phyloP scores from a whole-genome alignment of 1,140 invertebrate species.

The Calephelis virginiensis region DNA sequence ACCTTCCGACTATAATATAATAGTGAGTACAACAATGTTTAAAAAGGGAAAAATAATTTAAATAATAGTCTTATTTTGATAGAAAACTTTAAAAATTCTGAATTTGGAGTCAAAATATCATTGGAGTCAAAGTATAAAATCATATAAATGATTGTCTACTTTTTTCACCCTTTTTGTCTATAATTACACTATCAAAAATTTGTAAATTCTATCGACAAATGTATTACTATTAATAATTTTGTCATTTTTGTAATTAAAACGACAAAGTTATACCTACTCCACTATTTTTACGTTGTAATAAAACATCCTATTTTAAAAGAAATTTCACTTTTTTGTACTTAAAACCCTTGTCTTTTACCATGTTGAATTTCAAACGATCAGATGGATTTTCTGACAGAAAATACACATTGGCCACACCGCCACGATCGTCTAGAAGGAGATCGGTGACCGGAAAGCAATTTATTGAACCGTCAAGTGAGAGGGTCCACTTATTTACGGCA shows the following conservation, averaged over 20 bases:
- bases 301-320: conserved; percentile 10
- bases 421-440: no score
- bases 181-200: not conserved
- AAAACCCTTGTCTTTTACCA: not conserved
- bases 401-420: no score
- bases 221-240: conserved; percentile 43
- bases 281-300: conserved; percentile 24
- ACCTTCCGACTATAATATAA: no score
- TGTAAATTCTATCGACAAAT: conserved; percentile 1
- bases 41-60: no score
- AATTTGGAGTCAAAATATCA: not conserved
- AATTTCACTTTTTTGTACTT: not conserved
- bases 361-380: no score
- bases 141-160: not conserved
- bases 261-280: conserved; percentile 54
- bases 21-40: no score
- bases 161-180: not conserved
- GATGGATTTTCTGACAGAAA: no score
- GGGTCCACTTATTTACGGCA: no score
- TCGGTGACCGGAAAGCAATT: no score
- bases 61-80: no score
- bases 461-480: no score
- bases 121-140: not conserved
- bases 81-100: no score
- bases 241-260: conserved; percentile 64